Evolutionary conservation across 53 echinoderm and acorn worm genomes (phyloP), one percentile per base, ranked within the genome.

Genomic region (Crossaster papposus): DNA sequence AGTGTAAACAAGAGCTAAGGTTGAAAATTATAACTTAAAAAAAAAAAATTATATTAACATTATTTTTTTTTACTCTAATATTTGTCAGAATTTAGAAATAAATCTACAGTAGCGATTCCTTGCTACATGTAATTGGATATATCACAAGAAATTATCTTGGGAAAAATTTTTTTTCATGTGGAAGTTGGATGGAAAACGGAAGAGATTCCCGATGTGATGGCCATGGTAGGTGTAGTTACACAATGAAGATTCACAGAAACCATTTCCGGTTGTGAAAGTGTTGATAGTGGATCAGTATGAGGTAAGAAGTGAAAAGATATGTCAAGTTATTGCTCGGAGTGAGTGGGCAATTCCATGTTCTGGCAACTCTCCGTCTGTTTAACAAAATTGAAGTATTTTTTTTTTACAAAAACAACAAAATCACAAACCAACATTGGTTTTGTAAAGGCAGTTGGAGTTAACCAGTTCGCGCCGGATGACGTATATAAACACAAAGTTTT

Each of bases 321-420:
- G 74, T 73, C 74, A 73, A 44, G 74, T 73, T 35, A 15, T 33
- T 73, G 35, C n/a, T n/a, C 14, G 74, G 17, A 35, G 35, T 73
- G 74, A 32, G 35, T 34, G 34, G 35, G 74, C 34, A 34, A 73
- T 73, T 73, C 74, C 74, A 73, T 73, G 74, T 4, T 73, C 35
- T 68, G 68, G 44, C 44, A 44, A 0, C 44, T 9, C 0, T 44
- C 44, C 9, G 44, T 44, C 44, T 44, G 5, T n/a, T n/a, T n/a
- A n/a, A n/a, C 44, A 44, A 44, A 44, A 44, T 44, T 44, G 0
- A 9, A 44, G 44, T 44, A 7, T 44, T 44, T 44, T 44, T 44
- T 44, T 44, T 44, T 44, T 44, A 44, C 44, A 44, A 7, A 5
- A 44, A 44, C n/a, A n/a, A n/a, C n/a, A 44, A 44, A 44, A 44